Evolutionary conservation across 2,113 vertebrate genomes (phyloP), one percentile per base, ranked within the genome.

Genomic region (Protobothrops flavoviridis): DNA sequence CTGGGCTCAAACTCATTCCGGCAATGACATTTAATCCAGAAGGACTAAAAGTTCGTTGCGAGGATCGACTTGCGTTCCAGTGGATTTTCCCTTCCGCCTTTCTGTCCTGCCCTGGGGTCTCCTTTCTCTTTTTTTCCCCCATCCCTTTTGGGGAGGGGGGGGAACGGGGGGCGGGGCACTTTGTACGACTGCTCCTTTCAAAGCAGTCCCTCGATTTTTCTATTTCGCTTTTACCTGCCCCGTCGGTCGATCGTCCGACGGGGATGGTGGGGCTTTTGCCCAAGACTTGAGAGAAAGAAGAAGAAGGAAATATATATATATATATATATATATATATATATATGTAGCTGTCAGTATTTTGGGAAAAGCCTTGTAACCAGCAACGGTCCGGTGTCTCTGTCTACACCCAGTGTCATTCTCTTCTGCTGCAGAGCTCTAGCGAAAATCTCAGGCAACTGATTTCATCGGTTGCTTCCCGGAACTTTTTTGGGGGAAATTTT

Each of bases 181-280:
- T 97, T 97, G 97, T 97, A 97, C 95, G 94, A 94, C 95, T 92
- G 95, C 97, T 97, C 95, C 97, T 97, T 97, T 96, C 97, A 95
- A 90, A 94, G 97, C 97, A 97, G 95, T 95, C 96, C 97, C 97
- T 94, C 93, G 93, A 97, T 97, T 97, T 97, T 97, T 97, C 96
- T 98, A 97, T 95, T 92, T 90, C 94, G 95, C 95, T 97, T 96
- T 96, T 90, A 95, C 90, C 94, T 92, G 92, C 96, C 91, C 91
- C 97, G n/a, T n/a, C n/a, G n/a, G 95, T 95, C 93, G 3, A 50
- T 91, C 97, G 93, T 93, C 85, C 88, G 93, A 93, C 0, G 87
- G 95, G 95, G 97, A 96, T 92, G 53, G 24, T n/a, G n/a, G n/a
- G n/a, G n/a, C n/a, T n/a, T n/a, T n/a, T n/a, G n/a, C n/a, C n/a